Conservation (phyloP, 92 coral and sea anemone species). For the Phymanthus crucifer region DNA sequence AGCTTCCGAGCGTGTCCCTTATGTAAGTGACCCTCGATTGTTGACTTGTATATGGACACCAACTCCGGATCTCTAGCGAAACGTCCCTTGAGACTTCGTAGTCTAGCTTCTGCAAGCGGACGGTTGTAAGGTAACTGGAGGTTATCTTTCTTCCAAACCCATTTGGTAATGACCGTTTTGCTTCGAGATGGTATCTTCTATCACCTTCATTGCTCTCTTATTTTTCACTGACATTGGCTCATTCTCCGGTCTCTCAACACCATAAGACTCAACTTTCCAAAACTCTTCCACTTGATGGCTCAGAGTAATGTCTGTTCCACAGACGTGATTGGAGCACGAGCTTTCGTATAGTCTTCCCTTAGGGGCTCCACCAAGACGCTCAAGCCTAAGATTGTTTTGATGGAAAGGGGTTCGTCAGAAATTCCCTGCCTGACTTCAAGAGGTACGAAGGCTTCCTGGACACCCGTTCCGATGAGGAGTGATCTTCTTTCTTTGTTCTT, state of each 20-base stretch:
- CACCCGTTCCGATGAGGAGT: conserved; percentile 54
- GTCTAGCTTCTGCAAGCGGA: not conserved
- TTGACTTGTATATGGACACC: not conserved
- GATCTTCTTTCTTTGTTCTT: conserved; percentile 58
- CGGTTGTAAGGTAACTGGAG: not conserved
- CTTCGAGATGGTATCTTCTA: conserved; percentile 11
- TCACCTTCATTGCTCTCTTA: conserved; percentile 23
- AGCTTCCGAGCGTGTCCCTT: conserved; percentile 1
- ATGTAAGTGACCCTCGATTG: not conserved
- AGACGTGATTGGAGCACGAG: conserved; percentile 26
- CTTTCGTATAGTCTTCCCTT: not conserved
- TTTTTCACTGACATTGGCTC: conserved; percentile 47
- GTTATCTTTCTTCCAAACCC: conserved; percentile 3
- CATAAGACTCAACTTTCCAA: conserved; percentile 58
- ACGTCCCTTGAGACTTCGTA: not conserved
- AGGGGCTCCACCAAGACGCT: conserved; percentile 49
- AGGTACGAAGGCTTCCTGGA: conserved; percentile 58
- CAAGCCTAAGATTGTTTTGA: conserved; percentile 56
- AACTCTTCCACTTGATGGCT: conserved; percentile 52
- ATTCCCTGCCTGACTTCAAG: conserved; percentile 49
- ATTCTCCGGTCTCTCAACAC: conserved; percentile 11
- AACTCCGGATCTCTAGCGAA: no score
- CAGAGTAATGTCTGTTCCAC: conserved; percentile 45
- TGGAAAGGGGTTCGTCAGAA: conserved; percentile 54
- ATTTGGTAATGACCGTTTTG: not conserved